These are phyloP conservation scores for Lathamus discolor DNA, from an alignment of 2,113 vertebrate species.

Conservation along the genomic window DNA sequence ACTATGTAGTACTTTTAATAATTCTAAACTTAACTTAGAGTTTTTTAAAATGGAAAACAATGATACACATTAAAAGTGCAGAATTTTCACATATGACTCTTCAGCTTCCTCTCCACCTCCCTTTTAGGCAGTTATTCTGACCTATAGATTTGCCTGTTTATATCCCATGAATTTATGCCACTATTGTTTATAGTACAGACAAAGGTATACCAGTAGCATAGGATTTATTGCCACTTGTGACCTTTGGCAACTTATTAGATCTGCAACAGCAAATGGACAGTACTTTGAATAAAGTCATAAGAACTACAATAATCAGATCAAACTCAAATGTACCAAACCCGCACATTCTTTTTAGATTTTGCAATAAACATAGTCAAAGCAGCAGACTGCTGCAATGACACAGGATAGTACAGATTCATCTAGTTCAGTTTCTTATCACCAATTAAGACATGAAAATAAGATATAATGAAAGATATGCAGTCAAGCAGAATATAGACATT, in stretches of 20 bases:
- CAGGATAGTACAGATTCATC: neutral
- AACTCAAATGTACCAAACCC: neutral
- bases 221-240: neutral
- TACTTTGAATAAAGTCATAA: neutral
- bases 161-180: neutral
- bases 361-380: neutral
- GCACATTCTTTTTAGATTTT: neutral
- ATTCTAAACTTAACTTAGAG: conserved; percentile 23
- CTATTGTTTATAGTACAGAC: neutral
- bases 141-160: neutral
- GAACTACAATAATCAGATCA: neutral
- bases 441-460: neutral
- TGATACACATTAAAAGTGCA: neutral
- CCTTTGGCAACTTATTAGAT: neutral
- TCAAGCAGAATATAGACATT: neutral
- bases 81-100: neutral
- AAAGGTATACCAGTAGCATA: neutral
- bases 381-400: neutral
- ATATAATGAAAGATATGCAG: neutral
- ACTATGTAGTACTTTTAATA: conserved; percentile 39
- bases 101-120: neutral
- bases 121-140: neutral
- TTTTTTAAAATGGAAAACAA: neutral
- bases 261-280: neutral
- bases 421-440: neutral